These are phyloP conservation scores for Hephaestus fuliginosus DNA, from an alignment of 2,797 vertebrate genomes.

Conservation along the genomic window DNA sequence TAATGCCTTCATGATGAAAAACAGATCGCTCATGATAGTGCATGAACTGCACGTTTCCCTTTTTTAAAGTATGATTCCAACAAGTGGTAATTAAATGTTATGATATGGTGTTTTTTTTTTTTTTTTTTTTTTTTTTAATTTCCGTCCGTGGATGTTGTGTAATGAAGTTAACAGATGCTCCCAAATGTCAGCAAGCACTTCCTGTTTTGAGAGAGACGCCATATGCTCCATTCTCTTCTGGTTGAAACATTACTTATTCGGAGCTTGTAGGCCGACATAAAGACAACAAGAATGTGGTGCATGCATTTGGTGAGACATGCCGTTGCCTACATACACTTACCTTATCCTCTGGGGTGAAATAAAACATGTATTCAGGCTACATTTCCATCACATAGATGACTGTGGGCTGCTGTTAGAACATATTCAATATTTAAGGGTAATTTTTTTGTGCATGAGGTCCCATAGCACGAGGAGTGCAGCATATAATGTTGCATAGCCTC, in stretches of 20 bases:
- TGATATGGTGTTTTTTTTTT: constrained; percentile 26
- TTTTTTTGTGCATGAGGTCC: constrained; percentile 21
- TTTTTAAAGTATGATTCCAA: constrained; percentile 17
- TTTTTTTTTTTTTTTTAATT: neutral
- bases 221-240: constrained; percentile 50
- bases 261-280: constrained; percentile 36
- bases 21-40: neutral
- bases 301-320: constrained; percentile 25
- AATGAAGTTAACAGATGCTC: constrained; percentile 77
- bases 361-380: constrained; percentile 38
- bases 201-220: constrained; percentile 57
- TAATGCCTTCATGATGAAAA: neutral
- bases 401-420: constrained; percentile 34
- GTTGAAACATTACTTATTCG: constrained; percentile 63
- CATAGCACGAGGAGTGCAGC: constrained; percentile 16
- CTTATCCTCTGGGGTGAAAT: constrained; percentile 46
- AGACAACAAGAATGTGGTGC: constrained; percentile 37
- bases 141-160: constrained; percentile 42
- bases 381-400: constrained; percentile 40
- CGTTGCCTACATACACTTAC: constrained; percentile 15
- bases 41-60: neutral
- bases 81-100: constrained; percentile 62
- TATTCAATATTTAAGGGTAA: constrained; percentile 17
- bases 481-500: constrained; percentile 40
- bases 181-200: constrained; percentile 65